Evolutionary conservation across 2,113 vertebrate genomes (phyloP).

Genomic region (Anoplopoma fimbria): DNA sequence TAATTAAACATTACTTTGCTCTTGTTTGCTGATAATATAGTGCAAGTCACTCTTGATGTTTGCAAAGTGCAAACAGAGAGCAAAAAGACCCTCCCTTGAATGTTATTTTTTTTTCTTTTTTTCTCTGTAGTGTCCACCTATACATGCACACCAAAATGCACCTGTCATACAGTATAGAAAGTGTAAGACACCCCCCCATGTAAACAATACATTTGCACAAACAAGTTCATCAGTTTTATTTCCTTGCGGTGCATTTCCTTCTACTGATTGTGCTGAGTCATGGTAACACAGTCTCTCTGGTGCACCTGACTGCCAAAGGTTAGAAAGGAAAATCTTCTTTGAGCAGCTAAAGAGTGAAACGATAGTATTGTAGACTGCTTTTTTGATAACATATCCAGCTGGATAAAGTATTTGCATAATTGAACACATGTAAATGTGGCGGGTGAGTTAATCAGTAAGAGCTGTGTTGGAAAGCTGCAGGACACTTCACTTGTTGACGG

Average conservation of each 20-base stretch:
- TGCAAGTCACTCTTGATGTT: background rate
- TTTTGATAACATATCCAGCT: background rate
- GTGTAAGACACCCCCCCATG: background rate
- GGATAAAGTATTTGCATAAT: background rate
- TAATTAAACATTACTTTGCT: constrained; percentile 14
- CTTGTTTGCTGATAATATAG: background rate
- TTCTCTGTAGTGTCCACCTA: background rate
- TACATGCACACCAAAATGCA: background rate
- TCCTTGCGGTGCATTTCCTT: background rate
- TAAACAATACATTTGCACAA: background rate
- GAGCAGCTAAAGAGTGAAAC: background rate
- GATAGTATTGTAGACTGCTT: background rate
- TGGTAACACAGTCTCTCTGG: background rate
- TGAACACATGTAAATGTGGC: constrained; percentile 11
- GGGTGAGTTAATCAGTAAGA: constrained; percentile 15
- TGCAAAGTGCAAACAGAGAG: background rate
- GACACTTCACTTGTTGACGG: constrained; percentile 52
- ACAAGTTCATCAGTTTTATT: background rate
- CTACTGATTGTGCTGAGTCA: constrained; percentile 1
- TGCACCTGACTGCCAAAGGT: background rate
- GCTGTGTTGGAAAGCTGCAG: constrained; percentile 51
- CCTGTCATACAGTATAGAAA: background rate
- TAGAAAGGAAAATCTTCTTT: background rate
- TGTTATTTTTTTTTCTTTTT: background rate
- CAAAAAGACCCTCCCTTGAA: background rate